A percentile compares a stretch with the other conserved stretches of the same genome.
Conservation (phyloP, 1,140 invertebrate species). For the Caerostris extrusa region DNA sequence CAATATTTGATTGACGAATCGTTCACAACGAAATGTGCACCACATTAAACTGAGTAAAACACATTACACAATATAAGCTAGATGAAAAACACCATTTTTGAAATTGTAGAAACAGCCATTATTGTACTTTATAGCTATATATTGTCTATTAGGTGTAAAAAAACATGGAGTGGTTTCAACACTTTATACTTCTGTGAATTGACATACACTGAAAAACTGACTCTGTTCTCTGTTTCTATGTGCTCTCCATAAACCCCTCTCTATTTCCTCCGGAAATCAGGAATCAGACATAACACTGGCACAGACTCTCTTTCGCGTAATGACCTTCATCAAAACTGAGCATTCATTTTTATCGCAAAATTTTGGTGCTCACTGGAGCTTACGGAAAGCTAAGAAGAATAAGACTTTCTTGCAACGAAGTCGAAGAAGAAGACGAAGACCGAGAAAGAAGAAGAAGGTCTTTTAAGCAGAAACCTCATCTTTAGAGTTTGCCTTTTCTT, state of each 20-base stretch:
- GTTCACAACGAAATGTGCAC: too few species aligned
- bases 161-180: not conserved
- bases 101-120: too few species aligned
- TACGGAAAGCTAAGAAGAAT: not conserved
- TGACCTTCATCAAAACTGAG: slow-evolving; percentile 55
- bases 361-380: slow-evolving; percentile 12
- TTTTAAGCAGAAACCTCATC: slow-evolving; percentile 22
- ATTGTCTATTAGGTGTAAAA: not conserved
- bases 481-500: slow-evolving; percentile 7
- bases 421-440: not conserved
- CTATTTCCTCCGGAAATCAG: slow-evolving; percentile 61
- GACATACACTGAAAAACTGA: not conserved
- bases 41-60: too few species aligned
- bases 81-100: too few species aligned
- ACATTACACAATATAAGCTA: too few species aligned
- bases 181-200: not conserved
- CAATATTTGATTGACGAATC: too few species aligned
- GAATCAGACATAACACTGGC: slow-evolving; percentile 41
- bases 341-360: slow-evolving; percentile 20
- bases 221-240: not conserved
- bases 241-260: slow-evolving; percentile 11
- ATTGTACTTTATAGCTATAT: too few species aligned
- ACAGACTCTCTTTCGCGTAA: slow-evolving; percentile 40
- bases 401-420: not conserved
- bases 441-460: not conserved